phyloP scores from a whole-genome alignment of 2,797 vertebrate genomes.

The Protosalanx chinensis region DNA sequence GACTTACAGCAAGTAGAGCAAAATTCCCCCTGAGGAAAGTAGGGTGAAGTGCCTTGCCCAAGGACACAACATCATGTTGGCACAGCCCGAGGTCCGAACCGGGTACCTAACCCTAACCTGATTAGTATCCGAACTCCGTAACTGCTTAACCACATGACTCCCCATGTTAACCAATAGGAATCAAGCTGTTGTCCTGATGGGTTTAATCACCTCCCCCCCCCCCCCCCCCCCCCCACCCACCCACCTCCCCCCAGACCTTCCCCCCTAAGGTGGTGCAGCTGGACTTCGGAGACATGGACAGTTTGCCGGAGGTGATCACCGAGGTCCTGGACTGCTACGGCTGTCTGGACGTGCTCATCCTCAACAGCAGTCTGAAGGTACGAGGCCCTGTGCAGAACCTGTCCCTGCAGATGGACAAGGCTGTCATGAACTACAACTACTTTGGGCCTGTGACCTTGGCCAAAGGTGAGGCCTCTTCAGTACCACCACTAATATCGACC shows the following conservation, averaged over 20 bases:
- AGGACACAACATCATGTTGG: no score
- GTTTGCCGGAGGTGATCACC: constrained; percentile 75
- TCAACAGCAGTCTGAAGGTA: constrained; percentile 89
- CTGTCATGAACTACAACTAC: constrained; percentile 94
- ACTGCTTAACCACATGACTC: no score
- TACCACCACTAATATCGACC: background rate
- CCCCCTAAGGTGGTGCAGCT: constrained; percentile 86
- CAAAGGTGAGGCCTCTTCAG: constrained; percentile 77
- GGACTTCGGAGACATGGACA: constrained; percentile 84
- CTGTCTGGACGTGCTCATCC: constrained; percentile 86
- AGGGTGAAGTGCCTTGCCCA: no score
- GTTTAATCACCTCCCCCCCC: background rate
- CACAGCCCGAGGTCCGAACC: no score
- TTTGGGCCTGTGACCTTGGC: constrained; percentile 89
- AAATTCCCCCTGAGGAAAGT: no score
- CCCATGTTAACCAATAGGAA: background rate
- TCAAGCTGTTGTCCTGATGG: background rate
- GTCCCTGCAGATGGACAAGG: constrained; percentile 87
- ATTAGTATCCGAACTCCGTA: no score
- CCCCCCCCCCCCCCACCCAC: background rate
- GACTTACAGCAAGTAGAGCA: no score
- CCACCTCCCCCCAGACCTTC: constrained; percentile 77
- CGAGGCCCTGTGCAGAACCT: constrained; percentile 84
- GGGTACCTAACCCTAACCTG: no score
- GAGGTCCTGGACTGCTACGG: constrained; percentile 90